Base-by-base conservation (phyloP, 2,113 vertebrate genomes). In the Plecturocebus donacophilus region DNA sequence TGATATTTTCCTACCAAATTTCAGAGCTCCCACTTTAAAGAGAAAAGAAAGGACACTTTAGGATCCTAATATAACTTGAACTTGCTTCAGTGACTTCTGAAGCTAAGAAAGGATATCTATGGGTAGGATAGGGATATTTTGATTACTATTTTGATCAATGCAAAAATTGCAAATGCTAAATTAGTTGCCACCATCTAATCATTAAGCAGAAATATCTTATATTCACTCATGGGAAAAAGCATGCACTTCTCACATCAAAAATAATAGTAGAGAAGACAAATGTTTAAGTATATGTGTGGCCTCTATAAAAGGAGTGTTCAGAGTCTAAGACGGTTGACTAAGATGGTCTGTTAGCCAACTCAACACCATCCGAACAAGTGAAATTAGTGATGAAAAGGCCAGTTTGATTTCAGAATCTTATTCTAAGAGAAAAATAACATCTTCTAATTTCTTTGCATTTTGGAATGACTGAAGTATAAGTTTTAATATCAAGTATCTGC, bases 361-460 rank as follows among this genome's bases (percentile, higher is more conserved):
- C 32, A 42, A 54, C 3, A n/a, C 25, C 17, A 76, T 75, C 13
- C 45, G 42, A 81, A 45, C 7, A 88, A 10, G 1, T 61, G 23
- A 8, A 94, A 42, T 21, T 38, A 79, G n/a, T 76, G 6, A 54
- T 25, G 14, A 80, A 9, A 49, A 87, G 12, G 20, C 9, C n/a
- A 17, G 27, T 56, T 49, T 38, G 20, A 85, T 35, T 66, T 35
- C 66, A 83, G 27, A 40, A n/a, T 45, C 64, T 90, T 92, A 90
- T 77, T 66, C 56, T 92, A 64, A 88, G 91, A 70, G 4, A 73
- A 54, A 91, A 86, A 38, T 9, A 94, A 20, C 3, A 71, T 79
- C 20, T 45, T 35, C 90, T 94, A 70, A 88, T 52, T 95, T 95
- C 35, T 95, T 38, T 71, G 27, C 38, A 45, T 61, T 54, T 94